phyloP scores from a whole-genome alignment of 2,113 vertebrate species.

The Daboia siamensis region DNA sequence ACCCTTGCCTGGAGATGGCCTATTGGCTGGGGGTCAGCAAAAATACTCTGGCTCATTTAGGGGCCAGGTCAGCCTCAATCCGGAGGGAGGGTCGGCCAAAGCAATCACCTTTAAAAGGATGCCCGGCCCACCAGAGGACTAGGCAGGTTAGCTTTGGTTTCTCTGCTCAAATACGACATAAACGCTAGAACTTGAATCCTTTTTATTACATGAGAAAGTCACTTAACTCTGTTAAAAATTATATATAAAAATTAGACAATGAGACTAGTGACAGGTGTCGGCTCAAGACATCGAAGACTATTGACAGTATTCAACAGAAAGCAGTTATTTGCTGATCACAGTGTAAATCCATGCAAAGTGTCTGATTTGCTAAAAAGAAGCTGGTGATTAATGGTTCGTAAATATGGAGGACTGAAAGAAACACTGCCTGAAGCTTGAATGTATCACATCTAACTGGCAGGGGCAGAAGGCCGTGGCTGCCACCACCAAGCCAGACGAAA shows the following conservation, averaged over 20 bases:
- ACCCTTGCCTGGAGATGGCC: not conserved
- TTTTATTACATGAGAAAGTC: slow-evolving; percentile 47
- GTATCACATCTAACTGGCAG: not conserved
- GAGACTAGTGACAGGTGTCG: not conserved
- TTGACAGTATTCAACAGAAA: slow-evolving; percentile 20
- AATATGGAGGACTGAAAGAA: not conserved
- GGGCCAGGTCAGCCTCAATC: not conserved
- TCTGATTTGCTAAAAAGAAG: not conserved
- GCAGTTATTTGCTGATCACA: not conserved
- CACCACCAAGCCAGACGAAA: not conserved
- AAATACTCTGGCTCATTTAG: not conserved
- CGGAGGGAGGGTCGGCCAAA: not conserved
- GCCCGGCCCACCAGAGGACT: too few relatives aligned
- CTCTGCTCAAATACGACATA: slow-evolving; percentile 9
- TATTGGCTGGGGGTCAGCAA: not conserved
- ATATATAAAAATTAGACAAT: slow-evolving; percentile 27
- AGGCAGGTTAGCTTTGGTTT: not conserved
- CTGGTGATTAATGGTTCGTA: slow-evolving; percentile 14
- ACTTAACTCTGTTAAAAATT: slow-evolving; percentile 27
- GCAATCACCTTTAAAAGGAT: too few relatives aligned
- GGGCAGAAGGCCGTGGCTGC: not conserved
- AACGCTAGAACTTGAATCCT: slow-evolving; percentile 16
- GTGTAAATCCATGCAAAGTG: not conserved
- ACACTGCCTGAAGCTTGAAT: not conserved
- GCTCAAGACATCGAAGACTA: not conserved